phyloP scores from a whole-genome alignment of 2,888 invertebrate species.

The Cistogaster globosa region DNA sequence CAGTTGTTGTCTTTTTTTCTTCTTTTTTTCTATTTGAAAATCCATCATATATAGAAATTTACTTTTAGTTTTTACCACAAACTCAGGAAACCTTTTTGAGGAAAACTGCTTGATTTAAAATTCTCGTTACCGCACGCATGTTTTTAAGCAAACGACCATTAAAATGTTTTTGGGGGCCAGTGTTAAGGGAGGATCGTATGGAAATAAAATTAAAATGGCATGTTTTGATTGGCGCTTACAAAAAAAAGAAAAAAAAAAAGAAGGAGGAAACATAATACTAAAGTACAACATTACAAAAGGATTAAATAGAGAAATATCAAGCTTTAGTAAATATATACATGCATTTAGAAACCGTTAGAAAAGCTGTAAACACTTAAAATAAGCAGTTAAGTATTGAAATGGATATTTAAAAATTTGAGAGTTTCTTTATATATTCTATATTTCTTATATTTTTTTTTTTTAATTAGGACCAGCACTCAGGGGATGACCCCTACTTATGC shows the following conservation, averaged over 20 bases:
- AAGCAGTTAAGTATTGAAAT: no score
- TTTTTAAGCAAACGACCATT: slow-evolving; percentile 49
- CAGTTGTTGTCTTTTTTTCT: background rate
- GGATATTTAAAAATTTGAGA: no score
- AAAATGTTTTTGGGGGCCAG: slow-evolving; percentile 13
- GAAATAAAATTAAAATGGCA: slow-evolving; percentile 44
- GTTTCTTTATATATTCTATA: no score
- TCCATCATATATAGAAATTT: slow-evolving; percentile 39
- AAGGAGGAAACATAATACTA: background rate
- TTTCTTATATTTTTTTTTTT: no score
- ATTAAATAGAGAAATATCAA: background rate
- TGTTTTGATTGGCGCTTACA: slow-evolving; percentile 20
- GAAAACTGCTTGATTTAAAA: slow-evolving; percentile 52
- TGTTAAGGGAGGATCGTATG: background rate
- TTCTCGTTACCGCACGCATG: slow-evolving; percentile 50
- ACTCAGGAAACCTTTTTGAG: slow-evolving; percentile 46
- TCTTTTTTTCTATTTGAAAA: slow-evolving; percentile 19
- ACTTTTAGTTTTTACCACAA: slow-evolving; percentile 48
- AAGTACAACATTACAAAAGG: background rate
- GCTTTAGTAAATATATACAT: no score
- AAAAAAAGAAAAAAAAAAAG: background rate
- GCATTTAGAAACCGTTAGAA: no score
- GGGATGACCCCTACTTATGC: no score
- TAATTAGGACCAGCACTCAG: no score
- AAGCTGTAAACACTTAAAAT: no score